Conservation (phyloP, 2,113 vertebrate genomes). For the Actenoides hombroni region DNA sequence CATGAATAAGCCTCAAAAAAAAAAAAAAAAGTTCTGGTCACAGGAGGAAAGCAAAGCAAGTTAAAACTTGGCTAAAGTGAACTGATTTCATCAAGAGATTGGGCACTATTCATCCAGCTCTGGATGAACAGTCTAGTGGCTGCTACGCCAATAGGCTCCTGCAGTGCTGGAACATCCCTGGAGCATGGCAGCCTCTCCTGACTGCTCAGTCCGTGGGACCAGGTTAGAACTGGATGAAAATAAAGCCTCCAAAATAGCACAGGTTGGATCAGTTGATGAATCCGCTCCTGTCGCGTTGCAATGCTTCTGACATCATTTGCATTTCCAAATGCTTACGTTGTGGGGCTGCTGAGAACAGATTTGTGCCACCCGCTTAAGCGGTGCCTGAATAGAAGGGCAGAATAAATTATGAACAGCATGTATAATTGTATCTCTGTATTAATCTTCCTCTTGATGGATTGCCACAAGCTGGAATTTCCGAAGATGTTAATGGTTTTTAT, state of each 20-base stretch:
- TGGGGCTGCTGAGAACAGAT: background rate
- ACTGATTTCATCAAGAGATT: background rate
- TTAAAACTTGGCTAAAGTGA: background rate
- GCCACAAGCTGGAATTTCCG: background rate
- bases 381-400: background rate
- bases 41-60: background rate
- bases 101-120: background rate
- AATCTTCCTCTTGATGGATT: background rate
- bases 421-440: background rate
- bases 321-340: background rate
- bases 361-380: background rate
- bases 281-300: too few relatives aligned
- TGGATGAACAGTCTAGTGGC: background rate
- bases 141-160: rapidly evolving
- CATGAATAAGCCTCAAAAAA: background rate
- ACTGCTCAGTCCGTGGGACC: background rate
- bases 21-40: background rate
- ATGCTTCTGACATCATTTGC: background rate
- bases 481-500: background rate
- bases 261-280: too few relatives aligned
- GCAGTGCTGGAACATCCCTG: background rate
- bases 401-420: background rate
- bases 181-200: background rate
- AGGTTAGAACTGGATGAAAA: background rate
- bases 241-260: background rate